These are phyloP conservation scores for Nibea coibor DNA, from an alignment of 2,113 vertebrate species.

Conservation along the genomic window DNA sequence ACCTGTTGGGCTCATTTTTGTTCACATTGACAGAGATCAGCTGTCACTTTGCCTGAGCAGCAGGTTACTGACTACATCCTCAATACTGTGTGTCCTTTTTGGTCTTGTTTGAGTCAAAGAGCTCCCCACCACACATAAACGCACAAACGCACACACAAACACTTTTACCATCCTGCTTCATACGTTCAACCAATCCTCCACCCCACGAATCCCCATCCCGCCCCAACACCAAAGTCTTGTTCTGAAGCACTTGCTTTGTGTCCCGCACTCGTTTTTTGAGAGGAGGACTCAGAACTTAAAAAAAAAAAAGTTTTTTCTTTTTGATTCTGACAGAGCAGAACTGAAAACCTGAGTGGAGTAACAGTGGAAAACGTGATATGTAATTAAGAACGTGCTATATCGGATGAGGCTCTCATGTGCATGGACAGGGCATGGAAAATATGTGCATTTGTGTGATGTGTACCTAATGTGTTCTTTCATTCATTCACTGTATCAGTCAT, in stretches of 20 bases:
- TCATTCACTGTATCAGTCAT: conserved; percentile 64
- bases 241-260: conserved; percentile 18
- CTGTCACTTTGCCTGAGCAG: neutral
- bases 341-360: conserved; percentile 79
- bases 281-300: conserved; percentile 51
- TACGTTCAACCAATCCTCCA: neutral
- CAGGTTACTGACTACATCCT: conserved; percentile 19
- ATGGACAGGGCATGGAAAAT: conserved; percentile 40
- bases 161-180: conserved; percentile 13
- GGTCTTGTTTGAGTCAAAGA: conserved; percentile 46
- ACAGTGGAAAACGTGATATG: conserved; percentile 74
- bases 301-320: conserved; percentile 4
- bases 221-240: conserved; percentile 14
- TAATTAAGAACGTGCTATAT: conserved; percentile 59
- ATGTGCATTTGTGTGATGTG: conserved; percentile 52
- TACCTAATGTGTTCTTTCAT: conserved; percentile 56
- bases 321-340: conserved; percentile 71
- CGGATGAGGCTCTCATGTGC: conserved; percentile 58
- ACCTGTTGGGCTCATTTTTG: neutral
- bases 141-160: conserved; percentile 11
- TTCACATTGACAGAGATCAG: neutral
- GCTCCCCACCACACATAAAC: conserved; percentile 15
- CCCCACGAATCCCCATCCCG: neutral
- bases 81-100: conserved; percentile 48
- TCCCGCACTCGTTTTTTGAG: conserved; percentile 40